Evolutionary conservation across 2,888 invertebrate genomes (phyloP), one percentile per base, ranked within the genome.

Genomic region (Parnassius glacialis): DNA sequence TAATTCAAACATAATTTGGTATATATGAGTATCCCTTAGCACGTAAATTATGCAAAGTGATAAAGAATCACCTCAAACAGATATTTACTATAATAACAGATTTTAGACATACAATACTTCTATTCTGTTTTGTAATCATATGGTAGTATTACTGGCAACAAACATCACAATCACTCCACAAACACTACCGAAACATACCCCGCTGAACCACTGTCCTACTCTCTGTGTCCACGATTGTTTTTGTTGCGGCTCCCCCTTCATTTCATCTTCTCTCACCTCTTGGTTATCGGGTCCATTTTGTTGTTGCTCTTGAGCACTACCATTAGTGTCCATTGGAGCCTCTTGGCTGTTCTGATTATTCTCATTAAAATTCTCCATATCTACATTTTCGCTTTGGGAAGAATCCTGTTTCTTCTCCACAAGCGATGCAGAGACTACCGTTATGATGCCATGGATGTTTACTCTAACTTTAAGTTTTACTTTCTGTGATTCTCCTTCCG

Each of bases 401-500:
- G 83, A 76, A 48, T 92, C 89, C 65, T 93, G 94, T 75, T 94
- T 95, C 77, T 95, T 96, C 77, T 97, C 96, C 50, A 95, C 93
- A 61, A 97, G 90, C 0, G 96, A 95, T 5, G 99, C 99, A 59
- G 96, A 96, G 11, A 96, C 94, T 34, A 99, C 94, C 11, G 94
- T 94, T 78, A 99, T 95, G 65, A 99, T 95, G 57, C 99, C 99
- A 83, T 99, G 96, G 57, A 96, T 93, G 91, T 99, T 98, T 60
- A 99, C 93, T 72, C 98, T 94, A 9, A 98, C 97, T 92, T 99
- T 99, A 5, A 99, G 95, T 89, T 99, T 99, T 1, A 99, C 96
- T 86, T 98, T 99, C 68, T 97, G 96, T n/a, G 96, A 94, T 76
- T 97, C 97, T 43, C 98, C 98, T 67, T 97, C 97, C 0, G 96